Base-by-base conservation (phyloP, 2,888 invertebrate genomes). In the Melinopterus prodromus region DNA sequence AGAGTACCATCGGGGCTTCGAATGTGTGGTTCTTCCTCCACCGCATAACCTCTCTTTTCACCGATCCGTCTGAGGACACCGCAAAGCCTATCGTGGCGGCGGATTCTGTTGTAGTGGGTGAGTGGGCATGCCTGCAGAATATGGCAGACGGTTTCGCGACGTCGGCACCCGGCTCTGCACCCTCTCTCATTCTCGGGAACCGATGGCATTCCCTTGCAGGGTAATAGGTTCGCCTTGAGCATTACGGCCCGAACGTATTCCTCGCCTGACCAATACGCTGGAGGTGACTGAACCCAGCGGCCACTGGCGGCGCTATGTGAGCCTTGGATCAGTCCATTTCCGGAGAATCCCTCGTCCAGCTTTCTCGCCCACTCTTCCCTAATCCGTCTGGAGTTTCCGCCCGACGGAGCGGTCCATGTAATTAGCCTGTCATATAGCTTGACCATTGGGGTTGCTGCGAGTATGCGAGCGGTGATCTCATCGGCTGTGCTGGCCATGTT, bases 201-300 rank as follows among this genome's bases (percentile, higher is more conserved):
- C 0, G 84, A 85, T 35, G 84, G 84, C 7, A 84, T 83, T 0
- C 84, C 85, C 69, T 79, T 82, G 0, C 85, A 83, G 6, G 85
- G 85, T 6, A 86, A 78, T 0, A 84, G 78, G 79, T 84, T 84
- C 0, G 82, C 83, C 6, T 84, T 36, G 1, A 85, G 80, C 72
- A 84, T 84, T 0, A 84, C 77, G 0, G 85, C 85, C 9, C 78
- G 81, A 0, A 84, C 78, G 71, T 80, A 86, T 69, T 85, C 84
- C 0, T 16, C 7, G 0, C 85, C 84, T 0, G 82, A 80, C 85
- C 84, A 86, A 69, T 77, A 83, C 0, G 75, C 74, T 0, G 85
- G 85, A 26, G 83, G 83, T 14, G 69, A 16, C 0, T 15, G 35
- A 0, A 77, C 26, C 77, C 69, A 69, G 6, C 7, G n/a, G 3